These are phyloP conservation scores for Onychorhynchus coronatus DNA, from an alignment of 2,113 vertebrate species.

Conservation along the genomic window DNA sequence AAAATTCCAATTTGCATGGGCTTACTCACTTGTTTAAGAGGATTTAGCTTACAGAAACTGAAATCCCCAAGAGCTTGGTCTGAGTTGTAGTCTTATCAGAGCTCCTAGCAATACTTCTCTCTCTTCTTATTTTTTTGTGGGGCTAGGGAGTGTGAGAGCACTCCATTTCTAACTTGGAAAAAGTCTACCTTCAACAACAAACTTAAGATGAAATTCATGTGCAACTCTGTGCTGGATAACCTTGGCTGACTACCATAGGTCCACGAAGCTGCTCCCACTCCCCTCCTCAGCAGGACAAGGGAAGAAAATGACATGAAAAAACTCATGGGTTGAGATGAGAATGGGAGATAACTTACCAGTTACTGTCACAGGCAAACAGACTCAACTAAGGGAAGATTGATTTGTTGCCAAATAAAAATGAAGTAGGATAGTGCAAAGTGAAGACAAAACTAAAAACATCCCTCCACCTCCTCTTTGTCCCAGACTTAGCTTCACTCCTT, in stretches of 20 bases:
- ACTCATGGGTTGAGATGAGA: background rate
- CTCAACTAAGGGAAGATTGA: background rate
- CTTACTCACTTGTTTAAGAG: background rate
- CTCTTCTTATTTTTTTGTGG: background rate
- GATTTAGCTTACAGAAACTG: background rate
- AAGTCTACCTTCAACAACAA: background rate
- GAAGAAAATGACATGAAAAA: background rate
- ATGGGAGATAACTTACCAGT: background rate
- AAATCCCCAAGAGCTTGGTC: background rate
- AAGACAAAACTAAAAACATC: background rate
- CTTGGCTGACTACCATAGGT: background rate
- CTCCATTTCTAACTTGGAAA: background rate
- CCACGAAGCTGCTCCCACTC: background rate
- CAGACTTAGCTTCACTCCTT: background rate
- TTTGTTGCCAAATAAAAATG: background rate
- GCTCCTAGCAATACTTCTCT: background rate
- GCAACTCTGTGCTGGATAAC: background rate
- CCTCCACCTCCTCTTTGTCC: background rate
- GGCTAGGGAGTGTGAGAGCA: rapidly evolving
- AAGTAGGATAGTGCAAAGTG: background rate
- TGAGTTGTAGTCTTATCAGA: background rate
- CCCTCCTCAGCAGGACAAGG: background rate
- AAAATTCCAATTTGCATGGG: background rate
- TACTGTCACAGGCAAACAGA: background rate
- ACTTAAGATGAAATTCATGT: background rate